These are phyloP conservation scores for Standfussiana lucernea DNA, from an alignment of 2,888 invertebrate species.

Conservation along the genomic window DNA sequence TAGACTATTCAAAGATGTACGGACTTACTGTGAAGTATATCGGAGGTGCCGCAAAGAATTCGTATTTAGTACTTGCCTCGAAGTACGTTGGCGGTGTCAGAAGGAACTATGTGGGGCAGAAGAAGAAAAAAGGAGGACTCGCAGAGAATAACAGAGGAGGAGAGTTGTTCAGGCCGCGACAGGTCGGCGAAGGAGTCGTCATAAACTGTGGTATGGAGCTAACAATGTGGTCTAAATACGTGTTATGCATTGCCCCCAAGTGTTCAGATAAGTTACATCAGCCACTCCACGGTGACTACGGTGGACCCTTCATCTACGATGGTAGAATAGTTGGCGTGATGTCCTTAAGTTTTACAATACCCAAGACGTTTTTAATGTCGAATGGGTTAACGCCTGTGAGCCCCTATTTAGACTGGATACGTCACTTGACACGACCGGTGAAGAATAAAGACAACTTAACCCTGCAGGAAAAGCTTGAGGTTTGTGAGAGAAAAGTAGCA, in stretches of 20 bases:
- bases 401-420: constrained; percentile 45
- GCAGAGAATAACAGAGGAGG: not conserved
- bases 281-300: constrained; percentile 48
- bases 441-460: not conserved
- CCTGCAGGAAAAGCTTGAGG: not conserved
- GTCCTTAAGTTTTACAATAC: constrained; percentile 20
- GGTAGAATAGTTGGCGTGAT: constrained; percentile 51
- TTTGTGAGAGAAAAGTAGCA: constrained; percentile 21
- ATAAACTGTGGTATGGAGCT: constrained; percentile 39
- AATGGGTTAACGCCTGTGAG: constrained; percentile 54
- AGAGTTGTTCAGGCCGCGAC: constrained; percentile 32
- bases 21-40: constrained; percentile 49
- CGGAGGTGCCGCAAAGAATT: constrained; percentile 17
- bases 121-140: not conserved
- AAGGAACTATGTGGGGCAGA: not conserved
- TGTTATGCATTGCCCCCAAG: constrained; percentile 36
- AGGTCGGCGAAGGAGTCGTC: constrained; percentile 43
- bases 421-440: not conserved
- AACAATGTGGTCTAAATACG: constrained; percentile 49
- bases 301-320: constrained; percentile 50
- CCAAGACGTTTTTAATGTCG: constrained; percentile 27
- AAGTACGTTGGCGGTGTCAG: constrained; percentile 1
- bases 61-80: not conserved
- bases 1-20: constrained; percentile 47
- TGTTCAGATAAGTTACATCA: constrained; percentile 38